Evolutionary conservation across 2,797 vertebrate species (phyloP).

Genomic region (Cichlasoma orientale): DNA sequence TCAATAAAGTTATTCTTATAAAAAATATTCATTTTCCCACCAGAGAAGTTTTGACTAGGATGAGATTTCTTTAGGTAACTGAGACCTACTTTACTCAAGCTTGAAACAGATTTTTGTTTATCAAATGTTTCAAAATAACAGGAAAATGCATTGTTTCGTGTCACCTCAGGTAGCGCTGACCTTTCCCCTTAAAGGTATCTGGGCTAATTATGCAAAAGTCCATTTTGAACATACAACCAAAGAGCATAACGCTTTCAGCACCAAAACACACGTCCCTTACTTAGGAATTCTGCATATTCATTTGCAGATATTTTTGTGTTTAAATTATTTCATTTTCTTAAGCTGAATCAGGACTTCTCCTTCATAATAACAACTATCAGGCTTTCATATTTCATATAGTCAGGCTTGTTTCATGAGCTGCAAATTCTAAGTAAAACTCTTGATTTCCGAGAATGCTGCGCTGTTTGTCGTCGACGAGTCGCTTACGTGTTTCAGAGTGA

Average conservation of each 20-base stretch:
- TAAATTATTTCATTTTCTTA: not conserved
- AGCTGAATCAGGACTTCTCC: not conserved
- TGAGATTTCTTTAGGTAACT: not conserved
- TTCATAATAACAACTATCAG: not conserved
- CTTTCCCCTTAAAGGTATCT: not conserved
- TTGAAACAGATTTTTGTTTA: not conserved
- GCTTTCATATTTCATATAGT: not conserved
- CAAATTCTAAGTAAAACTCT: not conserved
- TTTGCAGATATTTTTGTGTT: not conserved
- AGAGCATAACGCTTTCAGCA: not conserved
- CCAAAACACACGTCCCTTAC: not conserved
- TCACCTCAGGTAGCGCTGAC: not conserved
- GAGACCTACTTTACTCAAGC: not conserved
- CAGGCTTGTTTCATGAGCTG: not conserved
- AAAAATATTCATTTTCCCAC: not conserved
- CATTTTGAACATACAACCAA: not conserved
- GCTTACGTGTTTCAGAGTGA: constrained; percentile 15
- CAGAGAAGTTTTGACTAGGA: fast-evolving
- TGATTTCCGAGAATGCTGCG: not conserved
- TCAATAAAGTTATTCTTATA: too few species aligned
- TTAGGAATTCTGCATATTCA: not conserved
- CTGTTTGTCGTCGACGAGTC: not conserved
- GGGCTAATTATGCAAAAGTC: not conserved
- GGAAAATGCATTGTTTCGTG: not conserved
- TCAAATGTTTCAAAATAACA: not conserved